Evolutionary conservation across 1,140 invertebrate species (phyloP), one percentile per base, ranked within the genome.

Genomic region (Drosophila seguyi): DNA sequence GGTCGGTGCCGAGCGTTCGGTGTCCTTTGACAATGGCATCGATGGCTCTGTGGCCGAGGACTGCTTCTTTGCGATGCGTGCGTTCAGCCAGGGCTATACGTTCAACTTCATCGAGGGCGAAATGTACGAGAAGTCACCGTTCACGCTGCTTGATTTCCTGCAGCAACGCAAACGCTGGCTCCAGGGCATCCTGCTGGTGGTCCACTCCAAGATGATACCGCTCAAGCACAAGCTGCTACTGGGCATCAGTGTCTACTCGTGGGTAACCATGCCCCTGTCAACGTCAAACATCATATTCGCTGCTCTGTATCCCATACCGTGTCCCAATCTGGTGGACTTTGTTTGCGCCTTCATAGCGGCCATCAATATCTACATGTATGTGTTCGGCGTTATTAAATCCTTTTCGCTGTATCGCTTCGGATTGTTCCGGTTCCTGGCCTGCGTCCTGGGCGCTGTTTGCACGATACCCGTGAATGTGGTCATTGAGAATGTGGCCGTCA

Each of bases 81-180:
- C 98, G 0, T 97, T 96, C 88, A 95, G 95, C 59, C 94, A 97
- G 92, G 97, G 97, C 11, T 98, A 96, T 87, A 95, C 96, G 2
- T 99, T 99, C 91, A 97, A 98, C 87, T 99, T 98, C 93, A 95
- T 99, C 69, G 98, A 99, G 91, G 98, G 98, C 20, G 98, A 99
- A 93, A 99, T 99, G 98, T 98, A 97, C 96, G 98, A 99, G 92
- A 99, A 99, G 91, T 98, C 97, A 18, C 98, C 98, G 8, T 99
- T 99, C 90, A 98, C 97, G 1, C 93, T 99, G 2, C 96, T 96
- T 94, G 98, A 99, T 93, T 99, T 99, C 91, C 95, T 99, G 42
- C 98, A 99, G 92, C 98, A 99, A 92, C 94, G 98, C 59, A 99
- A 99, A 93, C 95, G 98, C 34, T 99, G 99, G 99, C 94, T 99